Percentiles rank a stretch among this genome's conserved stretches.
Conservation (phyloP, 2,797 vertebrate genomes). For the Spea hammondii region DNA sequence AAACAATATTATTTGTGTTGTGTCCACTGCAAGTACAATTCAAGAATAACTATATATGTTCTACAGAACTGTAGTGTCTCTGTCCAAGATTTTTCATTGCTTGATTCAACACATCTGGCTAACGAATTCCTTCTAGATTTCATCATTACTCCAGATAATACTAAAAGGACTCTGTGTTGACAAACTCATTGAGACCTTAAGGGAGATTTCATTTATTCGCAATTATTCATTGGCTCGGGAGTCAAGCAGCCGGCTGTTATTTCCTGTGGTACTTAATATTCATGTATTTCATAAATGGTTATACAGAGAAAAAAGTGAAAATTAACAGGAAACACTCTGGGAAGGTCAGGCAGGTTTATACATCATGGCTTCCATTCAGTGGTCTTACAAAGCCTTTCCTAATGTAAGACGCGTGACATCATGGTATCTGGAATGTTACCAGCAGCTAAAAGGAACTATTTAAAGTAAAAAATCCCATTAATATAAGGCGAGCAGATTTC, state of each 20-base stretch:
- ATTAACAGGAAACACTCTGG: not conserved
- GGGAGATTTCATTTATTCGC: slow-evolving; percentile 1
- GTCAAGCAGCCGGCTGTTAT: slow-evolving; percentile 3
- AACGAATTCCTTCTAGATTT: slow-evolving; percentile 50
- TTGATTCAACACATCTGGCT: slow-evolving; percentile 51
- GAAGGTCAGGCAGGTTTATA: too few relatives aligned
- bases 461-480: too few relatives aligned
- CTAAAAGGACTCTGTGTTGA: slow-evolving; percentile 46
- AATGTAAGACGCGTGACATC: too few relatives aligned
- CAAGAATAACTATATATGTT: slow-evolving; percentile 19
- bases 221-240: slow-evolving; percentile 18
- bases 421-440: too few relatives aligned
- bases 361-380: too few relatives aligned
- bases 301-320: not conserved
- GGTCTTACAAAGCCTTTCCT: too few relatives aligned
- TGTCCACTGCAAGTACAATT: slow-evolving; percentile 15
- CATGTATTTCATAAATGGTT: not conserved
- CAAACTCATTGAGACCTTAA: slow-evolving; percentile 50
- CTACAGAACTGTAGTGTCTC: slow-evolving; percentile 35
- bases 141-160: slow-evolving; percentile 47
- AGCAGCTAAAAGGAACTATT: too few relatives aligned
- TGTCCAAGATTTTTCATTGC: slow-evolving; percentile 35
- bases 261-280: not conserved
- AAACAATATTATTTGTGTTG: not conserved
- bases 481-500: too few relatives aligned